These are phyloP conservation scores for Cydia strobilella DNA, from an alignment of 1,140 invertebrate species.

Conservation along the genomic window DNA sequence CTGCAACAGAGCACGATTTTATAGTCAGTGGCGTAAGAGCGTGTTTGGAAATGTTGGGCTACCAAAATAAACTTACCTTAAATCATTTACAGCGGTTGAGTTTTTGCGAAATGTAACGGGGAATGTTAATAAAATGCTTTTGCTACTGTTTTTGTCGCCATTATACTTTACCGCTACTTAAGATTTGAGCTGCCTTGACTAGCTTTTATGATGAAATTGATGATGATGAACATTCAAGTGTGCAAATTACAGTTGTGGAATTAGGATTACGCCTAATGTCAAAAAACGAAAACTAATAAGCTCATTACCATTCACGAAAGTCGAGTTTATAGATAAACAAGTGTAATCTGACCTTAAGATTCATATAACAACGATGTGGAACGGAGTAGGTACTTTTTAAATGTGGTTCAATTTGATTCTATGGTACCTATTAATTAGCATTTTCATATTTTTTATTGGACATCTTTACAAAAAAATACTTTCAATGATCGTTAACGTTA, in stretches of 20 bases:
- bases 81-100: background rate
- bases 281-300: conserved; percentile 3
- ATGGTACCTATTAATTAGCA: too few relatives aligned
- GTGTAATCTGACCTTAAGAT: too few relatives aligned
- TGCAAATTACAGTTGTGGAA: background rate
- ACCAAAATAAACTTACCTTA: background rate
- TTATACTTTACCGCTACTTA: conserved; percentile 1
- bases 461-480: too few relatives aligned
- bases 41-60: background rate
- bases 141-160: background rate
- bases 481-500: too few relatives aligned
- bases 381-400: too few relatives aligned
- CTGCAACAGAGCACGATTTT: background rate
- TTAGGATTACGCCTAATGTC: background rate
- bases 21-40: background rate
- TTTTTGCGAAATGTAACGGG: conserved; percentile 22
- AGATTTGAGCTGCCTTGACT: background rate
- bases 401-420: too few relatives aligned
- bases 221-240: background rate
- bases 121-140: background rate
- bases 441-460: too few relatives aligned
- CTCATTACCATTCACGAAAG: too few relatives aligned
- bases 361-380: too few relatives aligned
- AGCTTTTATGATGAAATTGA: too few relatives aligned
- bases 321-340: too few relatives aligned